Conservation (phyloP, 2,113 vertebrate genomes). For the Lutjanus erythropterus region DNA sequence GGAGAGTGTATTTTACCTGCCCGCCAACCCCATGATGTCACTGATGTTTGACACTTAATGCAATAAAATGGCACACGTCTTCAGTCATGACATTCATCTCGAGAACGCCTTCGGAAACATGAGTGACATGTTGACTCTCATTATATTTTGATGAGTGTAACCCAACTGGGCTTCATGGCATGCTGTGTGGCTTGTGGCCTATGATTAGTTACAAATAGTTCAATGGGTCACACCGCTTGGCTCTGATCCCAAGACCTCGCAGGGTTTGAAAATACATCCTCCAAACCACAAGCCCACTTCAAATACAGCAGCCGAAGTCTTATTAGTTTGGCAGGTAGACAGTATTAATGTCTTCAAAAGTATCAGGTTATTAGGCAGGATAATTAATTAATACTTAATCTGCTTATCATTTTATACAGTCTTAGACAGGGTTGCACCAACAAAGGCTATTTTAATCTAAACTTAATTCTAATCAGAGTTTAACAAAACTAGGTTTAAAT, state of each 20-base stretch:
- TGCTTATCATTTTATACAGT: neutral
- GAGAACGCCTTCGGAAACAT: conserved; percentile 58
- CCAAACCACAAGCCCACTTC: conserved; percentile 33
- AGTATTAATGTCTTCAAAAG: conserved; percentile 7
- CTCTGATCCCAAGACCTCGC: conserved; percentile 53
- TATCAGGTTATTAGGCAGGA: neutral
- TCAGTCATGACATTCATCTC: conserved; percentile 55
- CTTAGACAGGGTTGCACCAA: no score
- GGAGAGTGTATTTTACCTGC: conserved; percentile 30
- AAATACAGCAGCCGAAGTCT: conserved; percentile 3
- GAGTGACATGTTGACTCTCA: conserved; percentile 67
- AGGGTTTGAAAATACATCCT: conserved; percentile 38
- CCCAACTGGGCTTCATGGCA: conserved; percentile 61
- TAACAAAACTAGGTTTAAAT: no score
- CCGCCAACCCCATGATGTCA: conserved; percentile 47
- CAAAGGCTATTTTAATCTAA: no score
- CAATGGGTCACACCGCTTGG: conserved; percentile 72
- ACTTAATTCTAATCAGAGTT: no score
- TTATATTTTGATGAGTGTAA: conserved; percentile 78
- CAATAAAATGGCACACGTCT: conserved; percentile 50
- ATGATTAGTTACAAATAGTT: conserved; percentile 80
- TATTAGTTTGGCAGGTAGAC: conserved; percentile 13
- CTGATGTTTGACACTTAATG: conserved; percentile 35
- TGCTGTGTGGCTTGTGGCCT: conserved; percentile 71
- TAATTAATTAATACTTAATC: neutral